phyloP scores from a whole-genome alignment of 2,113 vertebrate species.

The Calypte anna region DNA sequence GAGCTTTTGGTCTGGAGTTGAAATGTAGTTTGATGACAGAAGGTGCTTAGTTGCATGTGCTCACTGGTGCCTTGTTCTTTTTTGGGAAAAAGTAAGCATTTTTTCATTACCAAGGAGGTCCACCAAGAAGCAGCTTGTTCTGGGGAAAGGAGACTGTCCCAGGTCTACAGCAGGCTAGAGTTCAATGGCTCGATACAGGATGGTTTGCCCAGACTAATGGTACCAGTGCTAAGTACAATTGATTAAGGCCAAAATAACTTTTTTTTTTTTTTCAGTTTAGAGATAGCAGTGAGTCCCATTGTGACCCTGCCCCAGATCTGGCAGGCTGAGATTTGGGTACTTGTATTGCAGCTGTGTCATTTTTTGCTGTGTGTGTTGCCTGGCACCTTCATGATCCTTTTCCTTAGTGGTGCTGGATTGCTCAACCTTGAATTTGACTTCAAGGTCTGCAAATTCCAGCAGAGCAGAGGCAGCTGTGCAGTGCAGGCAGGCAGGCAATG shows the following conservation, averaged over 20 bases:
- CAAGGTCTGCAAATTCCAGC: neutral
- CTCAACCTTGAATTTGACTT: neutral
- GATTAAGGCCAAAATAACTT: neutral
- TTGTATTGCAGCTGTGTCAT: neutral
- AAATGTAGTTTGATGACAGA: neutral
- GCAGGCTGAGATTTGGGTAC: neutral
- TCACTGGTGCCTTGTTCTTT: neutral
- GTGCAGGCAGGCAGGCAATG: neutral
- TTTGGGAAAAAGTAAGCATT: neutral
- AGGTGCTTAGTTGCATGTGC: neutral
- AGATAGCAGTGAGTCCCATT: neutral
- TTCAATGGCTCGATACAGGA: neutral
- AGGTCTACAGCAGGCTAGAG: neutral
- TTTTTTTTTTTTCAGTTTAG: neutral
- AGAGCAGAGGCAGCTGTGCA: neutral
- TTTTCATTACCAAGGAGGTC: neutral
- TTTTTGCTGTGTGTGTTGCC: neutral
- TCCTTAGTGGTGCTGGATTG: neutral
- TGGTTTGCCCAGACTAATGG: neutral
- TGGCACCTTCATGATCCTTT: neutral
- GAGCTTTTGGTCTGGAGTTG: neutral
- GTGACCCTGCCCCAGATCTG: neutral
- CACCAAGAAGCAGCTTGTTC: neutral
- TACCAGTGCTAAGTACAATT: neutral
- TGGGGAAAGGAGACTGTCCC: neutral